Evolutionary conservation across 2,888 invertebrate genomes (phyloP), one percentile per base, ranked within the genome.

Genomic region (Drosophila macrothrix): DNA sequence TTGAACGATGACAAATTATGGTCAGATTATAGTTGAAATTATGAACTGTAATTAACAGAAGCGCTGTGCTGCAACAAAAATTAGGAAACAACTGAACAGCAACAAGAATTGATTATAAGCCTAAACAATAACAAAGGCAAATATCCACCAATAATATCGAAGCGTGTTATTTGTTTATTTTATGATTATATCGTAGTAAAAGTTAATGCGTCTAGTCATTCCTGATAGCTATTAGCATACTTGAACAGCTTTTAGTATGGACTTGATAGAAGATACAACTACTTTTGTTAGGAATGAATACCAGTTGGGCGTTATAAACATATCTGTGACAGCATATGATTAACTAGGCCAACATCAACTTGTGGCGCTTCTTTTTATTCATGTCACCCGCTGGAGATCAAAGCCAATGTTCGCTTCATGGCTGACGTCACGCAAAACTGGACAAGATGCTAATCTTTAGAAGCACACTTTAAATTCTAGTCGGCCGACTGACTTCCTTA

Each of bases 401-500:
- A 78, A 80, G 61, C 53, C 16, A 71, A 25, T 25, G n/a, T 61
- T 43, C 46, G 50, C 67, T 71, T 49, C 53, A 65, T 62, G 46
- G 35, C 35, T 80, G 78, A 81, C 81, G 81, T 78, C 81, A 78
- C 56, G 28, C 19, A 22, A 50, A 71, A 67, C 59, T 70, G 52
- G 65, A 49, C 50, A 65, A n/a, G 35, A 63, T 69, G 55, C 22
- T 56, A 33, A 64, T 75, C 60, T 56, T 14, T 39, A 9, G 29
- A 16, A 25, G 31, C 46, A 33, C 55, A 59, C 39, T 53, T 49
- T 54, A 50, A 68, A 61, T 33, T 60, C 59, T 56, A 82, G 28
- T 25, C 16, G 28, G 50, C 28, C 50, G 19, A 28, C 41, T 52
- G 37, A 76, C 85, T 85, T 88, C 75, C 83, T 90, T 90, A 90